Conservation (phyloP, 2,888 invertebrate species). For the Trypoxylon attenuatum region DNA sequence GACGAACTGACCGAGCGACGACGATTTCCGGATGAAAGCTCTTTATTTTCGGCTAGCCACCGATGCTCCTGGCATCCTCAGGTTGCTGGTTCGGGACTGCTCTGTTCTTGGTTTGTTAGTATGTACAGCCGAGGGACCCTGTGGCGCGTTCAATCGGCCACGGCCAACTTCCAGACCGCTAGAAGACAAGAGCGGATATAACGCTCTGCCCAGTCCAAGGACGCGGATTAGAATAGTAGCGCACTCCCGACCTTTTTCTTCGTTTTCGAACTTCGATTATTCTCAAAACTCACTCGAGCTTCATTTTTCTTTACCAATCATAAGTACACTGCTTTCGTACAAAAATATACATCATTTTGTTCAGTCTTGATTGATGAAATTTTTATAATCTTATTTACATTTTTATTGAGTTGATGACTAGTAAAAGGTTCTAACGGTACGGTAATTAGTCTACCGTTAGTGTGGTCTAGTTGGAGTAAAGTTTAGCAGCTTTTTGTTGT, state of each 20-base stretch:
- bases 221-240: conserved; percentile 47
- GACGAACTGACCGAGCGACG: conserved; percentile 23
- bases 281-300: neutral
- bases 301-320: no score
- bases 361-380: neutral
- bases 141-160: conserved; percentile 44
- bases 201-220: conserved; percentile 38
- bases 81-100: no score
- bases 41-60: conserved; percentile 33
- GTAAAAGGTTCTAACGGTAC: no score
- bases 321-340: no score
- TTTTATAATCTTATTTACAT: no score
- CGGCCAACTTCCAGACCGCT: conserved; percentile 44
- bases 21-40: conserved; percentile 34
- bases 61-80: conserved; percentile 7
- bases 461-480: neutral
- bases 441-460: no score
- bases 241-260: conserved; percentile 2
- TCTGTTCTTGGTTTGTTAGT: conserved; percentile 30
- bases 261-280: conserved; percentile 6
- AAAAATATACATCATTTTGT: neutral
- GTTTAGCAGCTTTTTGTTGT: neutral
- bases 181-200: conserved; percentile 7
- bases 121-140: conserved; percentile 21
- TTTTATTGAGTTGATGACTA: no score